These are phyloP conservation scores for Sternarchorhynchus goeldii DNA, from an alignment of 2,797 vertebrate genomes.

Conservation along the genomic window DNA sequence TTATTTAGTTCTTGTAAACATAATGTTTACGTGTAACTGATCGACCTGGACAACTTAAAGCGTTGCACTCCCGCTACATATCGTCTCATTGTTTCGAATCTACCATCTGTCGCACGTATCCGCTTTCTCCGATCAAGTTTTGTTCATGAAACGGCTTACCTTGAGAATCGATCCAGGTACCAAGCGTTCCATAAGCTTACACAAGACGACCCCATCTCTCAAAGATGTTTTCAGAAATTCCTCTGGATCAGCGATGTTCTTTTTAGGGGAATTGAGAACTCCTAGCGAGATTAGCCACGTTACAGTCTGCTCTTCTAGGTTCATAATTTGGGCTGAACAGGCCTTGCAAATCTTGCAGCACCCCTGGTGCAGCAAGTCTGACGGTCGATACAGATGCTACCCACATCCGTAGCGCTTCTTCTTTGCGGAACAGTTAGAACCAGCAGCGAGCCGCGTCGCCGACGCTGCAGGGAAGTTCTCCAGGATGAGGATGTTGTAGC, in stretches of 20 bases:
- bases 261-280: conserved; percentile 95
- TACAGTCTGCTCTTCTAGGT: conserved; percentile 92
- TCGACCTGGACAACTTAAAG: not conserved
- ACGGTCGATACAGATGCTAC: conserved; percentile 72
- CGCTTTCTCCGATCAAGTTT: not conserved
- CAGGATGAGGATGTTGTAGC: conserved; percentile 20
- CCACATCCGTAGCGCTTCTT: conserved; percentile 84
- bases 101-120: not conserved
- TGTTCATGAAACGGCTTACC: conserved; percentile 70
- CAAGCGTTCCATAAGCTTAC: conserved; percentile 88
- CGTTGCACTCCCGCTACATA: not conserved
- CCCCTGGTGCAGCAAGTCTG: conserved; percentile 60
- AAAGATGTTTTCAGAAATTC: conserved; percentile 89
- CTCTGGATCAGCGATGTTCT: conserved; percentile 89
- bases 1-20: not conserved
- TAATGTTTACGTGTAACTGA: not conserved
- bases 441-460: conserved; percentile 15
- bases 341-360: conserved; percentile 59
- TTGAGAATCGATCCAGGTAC: conserved; percentile 85
- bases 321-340: conserved; percentile 77
- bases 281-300: conserved; percentile 97
- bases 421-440: conserved; percentile 66
- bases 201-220: conserved; percentile 93
- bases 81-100: not conserved
- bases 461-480: conserved; percentile 14